Evolutionary conservation across 2,113 vertebrate species (phyloP), one percentile per base, ranked within the genome.

Genomic region (Zosterops japonicus): DNA sequence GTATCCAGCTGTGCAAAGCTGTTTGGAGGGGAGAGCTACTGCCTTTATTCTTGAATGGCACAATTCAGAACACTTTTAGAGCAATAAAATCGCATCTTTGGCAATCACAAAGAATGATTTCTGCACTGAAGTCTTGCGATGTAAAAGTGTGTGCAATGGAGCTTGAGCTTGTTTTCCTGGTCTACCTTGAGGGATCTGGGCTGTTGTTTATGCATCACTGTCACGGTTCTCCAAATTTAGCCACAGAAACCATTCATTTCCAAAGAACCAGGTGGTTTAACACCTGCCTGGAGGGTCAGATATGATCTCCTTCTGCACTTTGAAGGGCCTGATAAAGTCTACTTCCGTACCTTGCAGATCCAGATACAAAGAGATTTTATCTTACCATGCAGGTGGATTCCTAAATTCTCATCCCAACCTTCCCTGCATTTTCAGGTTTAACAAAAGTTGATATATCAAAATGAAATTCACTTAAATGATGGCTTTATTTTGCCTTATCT

Each of bases 1-100:
- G 74, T 93, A 95, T 97, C 95, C 97, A 97, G 87, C 96, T 3
- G 64, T 88, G 89, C 56, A n/a, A 75, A 93, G 68, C 94, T 94
- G 81, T 95, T 96, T 97, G 83, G 92, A 88, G 88, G 55, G 27
- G 85, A 94, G 56, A 91, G 75, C 55, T 84, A 29, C 79, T 90
- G 70, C 90, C 88, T 97, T 96, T 97, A 93, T 94, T 97, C 96
- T 96, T 90, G 95, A 97, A 94, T 33, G 56, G 71, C 77, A 77
- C 94, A 88, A 96, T 97, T 97, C 91, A 88, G 90, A 95, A 84
- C 82, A 88, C 93, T 97, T 97, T 97, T 59, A 97, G 84, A 84
- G 84, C 94, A 94, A 90, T 90, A 93, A 97, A 97, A 96, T 96
- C 84, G 42, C 36, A 83, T 88, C 91, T 93, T 96, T 96, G 84